Conservation (phyloP, 1,140 invertebrate genomes). For the Geopemphigus sp. region DNA sequence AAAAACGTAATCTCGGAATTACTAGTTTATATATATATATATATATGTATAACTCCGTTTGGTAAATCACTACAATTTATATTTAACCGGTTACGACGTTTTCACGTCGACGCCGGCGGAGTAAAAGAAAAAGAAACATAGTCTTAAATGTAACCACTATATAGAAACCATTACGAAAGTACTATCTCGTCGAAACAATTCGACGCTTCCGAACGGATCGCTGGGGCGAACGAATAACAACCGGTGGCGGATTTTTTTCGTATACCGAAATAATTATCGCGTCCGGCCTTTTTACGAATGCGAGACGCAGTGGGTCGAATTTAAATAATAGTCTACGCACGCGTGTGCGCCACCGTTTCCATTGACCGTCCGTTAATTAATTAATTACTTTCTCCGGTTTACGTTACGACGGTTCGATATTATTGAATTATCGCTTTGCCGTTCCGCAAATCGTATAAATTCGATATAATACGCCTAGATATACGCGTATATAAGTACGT, state of each 20-base stretch:
- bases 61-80: constrained; percentile 15
- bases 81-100: constrained; percentile 23
- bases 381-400: constrained; percentile 18
- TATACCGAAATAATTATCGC: not conserved
- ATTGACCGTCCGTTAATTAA: not conserved
- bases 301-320: not conserved
- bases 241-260: no score
- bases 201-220: not conserved
- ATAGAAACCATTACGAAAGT: not conserved
- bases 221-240: not conserved
- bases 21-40: constrained; percentile 26
- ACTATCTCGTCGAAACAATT: not conserved
- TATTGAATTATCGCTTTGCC: constrained; percentile 33
- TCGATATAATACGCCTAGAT: no score
- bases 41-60: constrained; percentile 29
- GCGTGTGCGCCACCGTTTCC: not conserved
- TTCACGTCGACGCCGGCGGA: not conserved
- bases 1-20: constrained; percentile 22
- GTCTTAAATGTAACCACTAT: not conserved
- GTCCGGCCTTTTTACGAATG: not conserved
- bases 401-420: not conserved
- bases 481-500: no score
- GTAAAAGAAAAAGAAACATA: not conserved
- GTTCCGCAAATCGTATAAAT: no score
- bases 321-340: not conserved